Conservation (phyloP, 2,888 invertebrate genomes). For the Ceratothoa steindachneri region DNA sequence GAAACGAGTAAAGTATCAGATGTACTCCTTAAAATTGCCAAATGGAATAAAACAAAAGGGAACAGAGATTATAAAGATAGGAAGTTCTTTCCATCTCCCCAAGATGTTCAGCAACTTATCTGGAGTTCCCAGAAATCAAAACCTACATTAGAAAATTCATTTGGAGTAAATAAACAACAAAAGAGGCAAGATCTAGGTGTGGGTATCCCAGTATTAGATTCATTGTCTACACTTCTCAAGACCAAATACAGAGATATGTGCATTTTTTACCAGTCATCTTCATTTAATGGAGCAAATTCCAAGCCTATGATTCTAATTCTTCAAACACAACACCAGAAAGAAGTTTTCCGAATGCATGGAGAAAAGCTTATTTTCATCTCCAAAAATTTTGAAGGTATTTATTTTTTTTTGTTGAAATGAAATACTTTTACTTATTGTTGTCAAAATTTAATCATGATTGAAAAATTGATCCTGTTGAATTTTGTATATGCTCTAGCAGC, state of each 20-base stretch:
- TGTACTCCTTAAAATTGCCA: slow-evolving; percentile 27
- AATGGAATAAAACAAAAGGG: slow-evolving; percentile 25
- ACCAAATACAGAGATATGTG: slow-evolving; percentile 20
- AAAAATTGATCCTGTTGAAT: no score
- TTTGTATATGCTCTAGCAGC: no score
- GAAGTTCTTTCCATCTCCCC: slow-evolving; percentile 24
- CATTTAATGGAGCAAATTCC: slow-evolving; percentile 23
- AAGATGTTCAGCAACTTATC: slow-evolving; percentile 28
- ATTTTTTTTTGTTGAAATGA: no score
- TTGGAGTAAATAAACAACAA: neutral
- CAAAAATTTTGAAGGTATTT: slow-evolving; percentile 33
- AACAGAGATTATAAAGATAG: slow-evolving; percentile 31
- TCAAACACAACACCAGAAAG: slow-evolving; percentile 19
- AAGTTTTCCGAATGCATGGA: slow-evolving; percentile 3
- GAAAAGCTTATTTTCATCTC: slow-evolving; percentile 15
- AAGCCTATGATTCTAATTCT: slow-evolving; percentile 26
- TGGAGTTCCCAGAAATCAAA: neutral
- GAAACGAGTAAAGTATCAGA: slow-evolving; percentile 15
- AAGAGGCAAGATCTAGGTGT: neutral
- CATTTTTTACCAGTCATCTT: slow-evolving; percentile 25
- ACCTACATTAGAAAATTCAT: slow-evolving; percentile 14
- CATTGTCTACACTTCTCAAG: slow-evolving; percentile 6
- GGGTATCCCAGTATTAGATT: neutral
- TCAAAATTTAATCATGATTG: no score
- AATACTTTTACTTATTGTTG: no score